These are phyloP conservation scores for Cryptophagus acutangulus DNA, from an alignment of 2,888 invertebrate genomes.

Conservation along the genomic window DNA sequence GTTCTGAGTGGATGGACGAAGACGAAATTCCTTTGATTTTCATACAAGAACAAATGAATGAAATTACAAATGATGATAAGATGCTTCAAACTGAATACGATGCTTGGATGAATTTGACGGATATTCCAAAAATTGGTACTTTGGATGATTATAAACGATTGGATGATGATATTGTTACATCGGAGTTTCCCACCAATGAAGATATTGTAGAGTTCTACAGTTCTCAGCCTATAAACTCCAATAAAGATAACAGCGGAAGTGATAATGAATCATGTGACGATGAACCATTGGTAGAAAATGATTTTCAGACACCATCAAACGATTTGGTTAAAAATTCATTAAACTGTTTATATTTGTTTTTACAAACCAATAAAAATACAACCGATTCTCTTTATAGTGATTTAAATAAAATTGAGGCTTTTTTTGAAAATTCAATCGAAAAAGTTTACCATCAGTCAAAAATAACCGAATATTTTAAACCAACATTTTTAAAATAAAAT, in stretches of 20 bases:
- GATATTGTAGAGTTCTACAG: slow-evolving; percentile 19
- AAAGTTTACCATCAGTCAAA: too few species aligned
- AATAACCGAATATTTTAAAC: too few species aligned
- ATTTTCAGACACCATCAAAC: slow-evolving; percentile 14
- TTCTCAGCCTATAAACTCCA: slow-evolving; percentile 11
- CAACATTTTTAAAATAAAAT: too few species aligned
- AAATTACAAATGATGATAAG: slow-evolving; percentile 6
- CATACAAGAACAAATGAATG: slow-evolving; percentile 12
- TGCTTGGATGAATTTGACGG: slow-evolving; percentile 12
- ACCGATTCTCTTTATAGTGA: too few species aligned
- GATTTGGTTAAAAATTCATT: too few species aligned
- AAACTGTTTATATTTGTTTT: too few species aligned
- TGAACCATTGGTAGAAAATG: slow-evolving; percentile 13
- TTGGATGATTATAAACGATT: slow-evolving; percentile 15
- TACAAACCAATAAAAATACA: too few species aligned
- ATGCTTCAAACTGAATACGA: slow-evolving; percentile 13
- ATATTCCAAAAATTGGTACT: slow-evolving; percentile 10
- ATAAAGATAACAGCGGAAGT: slow-evolving; percentile 15
- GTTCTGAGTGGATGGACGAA: slow-evolving; percentile 18
- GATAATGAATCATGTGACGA: slow-evolving; percentile 10
- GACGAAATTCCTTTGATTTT: slow-evolving; percentile 20
- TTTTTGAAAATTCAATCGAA: too few species aligned
- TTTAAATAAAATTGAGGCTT: too few species aligned
- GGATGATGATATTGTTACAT: slow-evolving; percentile 18
- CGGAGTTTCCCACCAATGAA: slow-evolving; percentile 19